Evolutionary conservation across 2,113 vertebrate genomes (phyloP), one percentile per base, ranked within the genome.

Genomic region (Phylloscopus trochilus): DNA sequence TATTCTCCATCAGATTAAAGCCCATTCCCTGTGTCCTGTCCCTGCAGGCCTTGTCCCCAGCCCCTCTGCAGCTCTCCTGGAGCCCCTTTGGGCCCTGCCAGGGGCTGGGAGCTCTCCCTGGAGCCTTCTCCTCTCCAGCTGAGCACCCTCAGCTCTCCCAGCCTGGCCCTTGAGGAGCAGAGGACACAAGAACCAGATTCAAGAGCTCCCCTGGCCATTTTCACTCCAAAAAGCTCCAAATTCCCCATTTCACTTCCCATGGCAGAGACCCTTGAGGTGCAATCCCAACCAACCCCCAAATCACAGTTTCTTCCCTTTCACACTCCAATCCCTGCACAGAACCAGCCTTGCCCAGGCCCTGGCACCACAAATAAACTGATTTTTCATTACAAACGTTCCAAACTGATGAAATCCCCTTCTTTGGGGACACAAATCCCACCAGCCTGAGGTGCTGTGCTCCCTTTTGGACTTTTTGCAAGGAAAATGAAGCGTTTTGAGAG

Each of bases 401-500:
- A 73, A 5, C 11, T 28, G 62, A 52, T 6, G 33, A 56, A 64
- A 83, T 33, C 51, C 53, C n/a, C 15, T 24, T 43, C 26, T 31
- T 81, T n/a, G n/a, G 51, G 55, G 80, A 63, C 20, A 77, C 14
- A 37, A 62, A 87, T 49, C 37, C 62, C 76, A 62, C 7, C 18
- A 2, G 13, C 41, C 6, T 6, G 1, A 39, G 55, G 46, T 77
- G 33, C 1, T 43, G 10, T 10, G 0, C 0, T 23, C 14, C 31
- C 5, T 62, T 77, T 7, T 47, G n/a, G 21, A 43, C 39, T 22
- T 73, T 35, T 37, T 10, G 10, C n/a, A 72, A 41, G 47, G 46
- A 33, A 4, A 60, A 30, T 0, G 6, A 52, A 47, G 27, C 47
- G 10, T 5, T 49, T 44, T 11, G 7, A 31, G 47, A 13, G 8